Conservation (phyloP, 2,888 invertebrate species). For the Lochmaea crataegi region DNA sequence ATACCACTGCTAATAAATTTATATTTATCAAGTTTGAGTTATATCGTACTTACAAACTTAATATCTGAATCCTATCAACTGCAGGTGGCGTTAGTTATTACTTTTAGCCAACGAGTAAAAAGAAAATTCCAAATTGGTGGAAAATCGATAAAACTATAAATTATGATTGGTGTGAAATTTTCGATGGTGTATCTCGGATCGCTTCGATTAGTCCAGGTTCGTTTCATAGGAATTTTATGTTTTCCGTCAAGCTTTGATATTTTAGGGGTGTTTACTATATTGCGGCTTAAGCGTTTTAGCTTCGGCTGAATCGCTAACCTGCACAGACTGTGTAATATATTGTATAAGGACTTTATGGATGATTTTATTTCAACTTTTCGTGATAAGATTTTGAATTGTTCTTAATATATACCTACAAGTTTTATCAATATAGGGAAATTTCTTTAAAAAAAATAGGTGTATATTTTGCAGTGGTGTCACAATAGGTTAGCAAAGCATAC, state of each 20-base stretch:
- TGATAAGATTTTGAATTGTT: no score
- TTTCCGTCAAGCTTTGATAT: conserved; percentile 8
- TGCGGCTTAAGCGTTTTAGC: neutral
- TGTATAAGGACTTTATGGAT: no score
- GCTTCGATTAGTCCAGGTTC: conserved; percentile 18
- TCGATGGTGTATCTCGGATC: conserved; percentile 13
- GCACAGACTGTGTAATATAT: neutral
- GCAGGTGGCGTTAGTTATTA: conserved; percentile 45
- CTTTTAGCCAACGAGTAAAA: conserved; percentile 41
- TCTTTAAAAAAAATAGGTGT: no score
- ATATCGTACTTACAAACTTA: conserved; percentile 41
- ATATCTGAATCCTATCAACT: conserved; percentile 43
- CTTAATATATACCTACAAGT: no score
- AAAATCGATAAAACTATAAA: conserved; percentile 41
- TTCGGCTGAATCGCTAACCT: no score
- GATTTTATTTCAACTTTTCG: no score
- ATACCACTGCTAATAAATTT: conserved; percentile 22
- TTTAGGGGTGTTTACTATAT: conserved; percentile 1
- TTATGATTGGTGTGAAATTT: conserved; percentile 33
- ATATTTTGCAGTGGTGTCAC: no score
- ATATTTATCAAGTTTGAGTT: conserved; percentile 40
- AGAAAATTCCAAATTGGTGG: conserved; percentile 37
- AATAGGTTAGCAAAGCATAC: no score
- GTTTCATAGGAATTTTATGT: conserved; percentile 26
- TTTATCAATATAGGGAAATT: no score